Evolutionary conservation across 1,140 invertebrate genomes (phyloP), one percentile per base, ranked within the genome.

Genomic region (Drosophila athabasca): DNA sequence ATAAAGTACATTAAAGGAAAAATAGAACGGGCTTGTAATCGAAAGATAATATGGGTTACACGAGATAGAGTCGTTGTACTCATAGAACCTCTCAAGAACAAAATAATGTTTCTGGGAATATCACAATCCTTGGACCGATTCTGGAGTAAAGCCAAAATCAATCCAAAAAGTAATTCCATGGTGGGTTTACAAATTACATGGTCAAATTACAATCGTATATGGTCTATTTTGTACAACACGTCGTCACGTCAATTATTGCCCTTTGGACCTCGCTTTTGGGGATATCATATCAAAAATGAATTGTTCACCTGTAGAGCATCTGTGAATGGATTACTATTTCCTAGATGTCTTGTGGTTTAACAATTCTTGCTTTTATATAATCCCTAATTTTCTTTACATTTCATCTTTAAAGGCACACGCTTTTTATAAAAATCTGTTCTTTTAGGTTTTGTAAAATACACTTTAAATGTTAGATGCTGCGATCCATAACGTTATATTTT

Each of bases 381-480:
- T 87, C 65, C 74, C 70, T 87, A 87, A 78, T 76, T 78, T 71
- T 70, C 50, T 68, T 78, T 87, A 54, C 50, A 87, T 74, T 87
- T 59, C 53, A 78, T 70, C 53, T 68, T 76, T 49, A 81, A 85
- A 85, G 82, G 82, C 82, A 85, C 82, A 75, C 79, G 82, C 82
- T 78, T 85, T 87, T 58, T 87, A 78, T 82, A 81, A 85, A 85
- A 85, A 87, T 85, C 74, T 68, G 69, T 71, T 85, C 71, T 68
- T 87, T 51, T 60, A 46, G 35, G 58, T 80, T 74, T 68, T 43
- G 39, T 72, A 76, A 66, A 54, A 82, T 77, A 81, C 58, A 76
- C 61, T 73, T 68, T 65, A 53, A 72, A 77, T 70, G 53, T 77
- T 77, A 65, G 77, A 74, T 81, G 67, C 76, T 76, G 81, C 72